Percentiles rank a stretch among this genome's conserved stretches.
These are phyloP conservation scores for Tokudaia tokunoshimensis DNA, from an alignment of 2,797 vertebrate species.

Conservation along the genomic window DNA sequence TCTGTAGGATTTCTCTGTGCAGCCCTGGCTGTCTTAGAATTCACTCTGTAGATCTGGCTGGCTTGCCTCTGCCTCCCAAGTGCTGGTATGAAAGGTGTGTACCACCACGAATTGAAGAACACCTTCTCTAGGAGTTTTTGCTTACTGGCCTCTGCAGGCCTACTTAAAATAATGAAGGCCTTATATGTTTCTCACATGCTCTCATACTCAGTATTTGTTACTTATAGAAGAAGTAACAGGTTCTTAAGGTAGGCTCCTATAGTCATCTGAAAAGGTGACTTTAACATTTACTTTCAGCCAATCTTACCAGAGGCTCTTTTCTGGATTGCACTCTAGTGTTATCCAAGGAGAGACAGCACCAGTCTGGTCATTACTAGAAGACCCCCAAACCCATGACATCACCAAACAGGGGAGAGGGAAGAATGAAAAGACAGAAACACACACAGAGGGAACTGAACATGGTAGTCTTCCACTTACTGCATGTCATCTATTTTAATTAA, in stretches of 20 bases:
- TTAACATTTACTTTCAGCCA: not conserved
- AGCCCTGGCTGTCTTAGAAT: not conserved
- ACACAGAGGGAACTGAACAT: not conserved
- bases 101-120: not conserved
- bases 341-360: not conserved
- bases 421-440: not conserved
- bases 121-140: not conserved
- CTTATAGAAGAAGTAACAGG: not conserved
- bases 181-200: not conserved
- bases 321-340: not conserved
- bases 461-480: not conserved
- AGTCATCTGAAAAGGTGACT: constrained; percentile 30
- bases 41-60: not conserved
- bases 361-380: not conserved
- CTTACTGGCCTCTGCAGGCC: not conserved
- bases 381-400: not conserved
- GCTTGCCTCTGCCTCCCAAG: not conserved
- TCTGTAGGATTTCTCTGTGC: not conserved
- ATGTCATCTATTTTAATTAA: not conserved
- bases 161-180: not conserved
- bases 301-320: constrained; percentile 50
- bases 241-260: not conserved
- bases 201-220: not conserved
- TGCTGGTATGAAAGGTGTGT: not conserved
- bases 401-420: not conserved